Base-by-base conservation (phyloP, 1,140 invertebrate species). In the Panagrolaimus sp. region DNA sequence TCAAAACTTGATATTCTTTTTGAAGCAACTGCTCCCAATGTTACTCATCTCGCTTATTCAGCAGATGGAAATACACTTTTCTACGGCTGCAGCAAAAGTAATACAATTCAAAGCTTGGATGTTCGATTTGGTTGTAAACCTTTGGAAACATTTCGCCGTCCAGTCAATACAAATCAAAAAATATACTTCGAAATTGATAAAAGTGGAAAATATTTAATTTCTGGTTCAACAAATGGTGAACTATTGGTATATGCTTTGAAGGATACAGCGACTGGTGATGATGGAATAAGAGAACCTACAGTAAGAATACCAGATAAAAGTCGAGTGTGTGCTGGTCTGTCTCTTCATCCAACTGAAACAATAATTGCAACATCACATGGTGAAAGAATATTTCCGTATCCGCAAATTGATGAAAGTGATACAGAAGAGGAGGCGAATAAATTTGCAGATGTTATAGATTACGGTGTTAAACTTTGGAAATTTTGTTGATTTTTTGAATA, bases 101-200 rank as follows among this genome's bases (percentile, higher is more conserved):
- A 20, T 20, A 23, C 27, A 25, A 20, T 57, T 20, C 51, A 57
- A 13, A n/a, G 13, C 13, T 16, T 57, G 20, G 51, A 57, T 57
- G 51, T 57, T 16, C 51, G 51, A 57, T 57, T 57, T 57, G 51
- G 20, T 16, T 57, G 51, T 57, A 57, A 57, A 20, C 51, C 51
- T 20, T 57, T 57, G 51, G 16, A 14, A n/a, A 57, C 14, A 20
- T 57, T n/a, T 16, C 9, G 11, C 4, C 14, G 51, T 1, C 51
- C 51, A 0, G 51, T 57, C 0, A 27, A 57, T 13, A 57, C 51
- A 27, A 57, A 57, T 57, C 51, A 57, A 13, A 5, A 27, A 20
- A 23, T 57, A 5, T 20, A 27, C 8, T 57, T 57, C n/a, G 51
- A 57, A 27, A 25, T 57, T 16, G 27, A 25, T 16, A 20, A 23